A percentile compares a stretch with the other conserved stretches of the same genome.
phyloP scores from a whole-genome alignment of 1,140 invertebrate species.

The Drosophila watanabei region DNA sequence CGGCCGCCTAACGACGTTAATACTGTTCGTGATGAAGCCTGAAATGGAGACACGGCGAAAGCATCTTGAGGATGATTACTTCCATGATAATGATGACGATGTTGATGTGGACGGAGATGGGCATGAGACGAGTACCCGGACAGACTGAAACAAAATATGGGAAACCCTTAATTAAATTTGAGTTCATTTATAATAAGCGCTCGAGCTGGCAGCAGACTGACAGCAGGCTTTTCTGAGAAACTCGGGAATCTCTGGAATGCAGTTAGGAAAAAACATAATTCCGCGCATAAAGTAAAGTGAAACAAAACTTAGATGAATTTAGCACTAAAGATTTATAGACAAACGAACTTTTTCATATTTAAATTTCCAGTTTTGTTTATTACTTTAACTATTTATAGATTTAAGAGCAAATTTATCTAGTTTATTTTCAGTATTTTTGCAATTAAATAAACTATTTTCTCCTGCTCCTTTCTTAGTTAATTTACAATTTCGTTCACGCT shows the following conservation, averaged over 20 bases:
- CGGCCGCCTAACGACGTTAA: constrained; percentile 67
- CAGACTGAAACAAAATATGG: constrained; percentile 71
- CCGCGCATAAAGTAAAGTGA: not conserved
- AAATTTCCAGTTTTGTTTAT: not conserved
- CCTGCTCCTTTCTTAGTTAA: not conserved
- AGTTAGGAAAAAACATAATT: not conserved
- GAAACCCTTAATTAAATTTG: constrained; percentile 78
- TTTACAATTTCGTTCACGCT: constrained; percentile 7
- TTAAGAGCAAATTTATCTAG: no score
- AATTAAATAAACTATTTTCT: not conserved
- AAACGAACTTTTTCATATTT: not conserved
- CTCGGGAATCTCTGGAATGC: not conserved
- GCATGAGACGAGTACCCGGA: constrained; percentile 44
- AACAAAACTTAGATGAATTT: not conserved
- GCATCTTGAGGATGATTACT: constrained; percentile 31
- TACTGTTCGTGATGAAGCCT: constrained; percentile 75
- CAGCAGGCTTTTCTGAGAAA: constrained; percentile 28
- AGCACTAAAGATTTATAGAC: not conserved
- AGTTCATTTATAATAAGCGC: constrained; percentile 78
- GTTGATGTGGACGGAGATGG: constrained; percentile 18
- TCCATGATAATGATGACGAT: constrained; percentile 13
- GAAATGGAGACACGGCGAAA: constrained; percentile 47
- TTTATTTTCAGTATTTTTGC: not conserved
- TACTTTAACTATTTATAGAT: not conserved
- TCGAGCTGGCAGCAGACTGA: constrained; percentile 30